Evolutionary conservation across 2,888 invertebrate genomes (phyloP), one percentile per base, ranked within the genome.

Genomic region (Lordiphosa fenestrarum): DNA sequence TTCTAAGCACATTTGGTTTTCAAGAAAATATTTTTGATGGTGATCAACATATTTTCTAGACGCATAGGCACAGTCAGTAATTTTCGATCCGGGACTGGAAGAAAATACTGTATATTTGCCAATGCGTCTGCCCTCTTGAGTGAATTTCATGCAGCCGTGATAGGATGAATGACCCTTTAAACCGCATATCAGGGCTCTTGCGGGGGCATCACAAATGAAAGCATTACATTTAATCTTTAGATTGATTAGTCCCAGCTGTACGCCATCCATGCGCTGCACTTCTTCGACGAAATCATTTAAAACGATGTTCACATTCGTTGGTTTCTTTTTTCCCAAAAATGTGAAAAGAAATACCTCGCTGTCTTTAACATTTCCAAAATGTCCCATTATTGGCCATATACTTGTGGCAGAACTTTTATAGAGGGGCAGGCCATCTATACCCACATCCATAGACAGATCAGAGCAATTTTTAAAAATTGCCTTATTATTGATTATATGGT

Each of bases 151-250:
- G 37, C 48, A 48, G 40, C 33, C 21, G 10, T 37, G 21, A 9
- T 23, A 48, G n/a, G 37, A 36, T 21, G 35, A 36, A 21, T 37
- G 48, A 35, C 37, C 37, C 13, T 38, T 35, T 15, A 19, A 36
- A n/a, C 36, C 40, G 15, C 40, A 40, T 21, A 40, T 40, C 9
- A 21, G 4, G 10, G 40, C 12, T 40, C 21, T 47, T 19, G 47
- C 21, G 6, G 47, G 47, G 6, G 47, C 36, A 36, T 36, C 36
- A 19, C 47, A 47, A 7, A 47, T 47, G n/a, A 47, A 47, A 15
- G 7, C n/a, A 4, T 23, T 6, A 4, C 23, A 23, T 23, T 23
- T 4, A 23, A 23, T 4, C 4, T 6, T 23, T 23, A 23, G 23
- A 23, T 23, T 23, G 23, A 5, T 23, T 4, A 23, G 5, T 23